These are phyloP conservation scores for Uloborus diversus DNA, from an alignment of 1,140 invertebrate species.

Conservation along the genomic window DNA sequence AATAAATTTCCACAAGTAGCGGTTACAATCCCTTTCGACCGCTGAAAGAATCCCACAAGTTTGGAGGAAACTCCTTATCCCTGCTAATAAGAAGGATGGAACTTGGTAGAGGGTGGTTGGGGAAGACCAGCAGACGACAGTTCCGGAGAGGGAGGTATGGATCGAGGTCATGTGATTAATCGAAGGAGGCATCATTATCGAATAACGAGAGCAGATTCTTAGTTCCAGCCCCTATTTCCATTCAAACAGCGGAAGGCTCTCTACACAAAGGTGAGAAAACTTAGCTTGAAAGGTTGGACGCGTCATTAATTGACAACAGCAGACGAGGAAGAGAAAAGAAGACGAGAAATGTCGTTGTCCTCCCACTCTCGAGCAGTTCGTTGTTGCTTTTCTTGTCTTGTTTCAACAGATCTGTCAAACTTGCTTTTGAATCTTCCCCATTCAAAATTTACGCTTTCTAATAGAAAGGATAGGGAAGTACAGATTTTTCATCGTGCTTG, in stretches of 20 bases:
- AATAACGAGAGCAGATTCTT: constrained; percentile 13
- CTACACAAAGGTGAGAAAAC: constrained; percentile 5
- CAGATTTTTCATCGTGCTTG: too few relatives aligned
- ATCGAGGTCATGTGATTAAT: constrained; percentile 38
- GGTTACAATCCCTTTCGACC: background rate
- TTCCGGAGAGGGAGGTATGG: background rate
- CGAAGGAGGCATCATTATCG: constrained; percentile 36
- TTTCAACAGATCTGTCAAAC: too few relatives aligned
- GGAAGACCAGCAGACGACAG: background rate
- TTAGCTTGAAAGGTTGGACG: constrained; percentile 26
- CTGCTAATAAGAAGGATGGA: background rate
- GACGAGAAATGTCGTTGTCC: too few relatives aligned
- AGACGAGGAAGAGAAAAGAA: background rate
- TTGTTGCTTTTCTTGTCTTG: too few relatives aligned
- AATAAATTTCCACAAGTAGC: constrained; percentile 6
- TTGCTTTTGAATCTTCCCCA: too few relatives aligned
- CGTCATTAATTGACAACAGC: constrained; percentile 37
- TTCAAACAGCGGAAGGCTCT: background rate
- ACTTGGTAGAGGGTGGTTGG: too few relatives aligned
- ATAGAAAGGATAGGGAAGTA: too few relatives aligned
- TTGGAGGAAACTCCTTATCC: background rate
- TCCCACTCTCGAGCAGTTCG: too few relatives aligned
- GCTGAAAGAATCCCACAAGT: constrained; percentile 16
- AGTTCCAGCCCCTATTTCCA: background rate
- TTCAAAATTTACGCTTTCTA: too few relatives aligned